Percentiles rank a stretch among this genome's conserved stretches.
Conservation (phyloP, 1,140 invertebrate genomes). For the Heliconius nattereri region DNA sequence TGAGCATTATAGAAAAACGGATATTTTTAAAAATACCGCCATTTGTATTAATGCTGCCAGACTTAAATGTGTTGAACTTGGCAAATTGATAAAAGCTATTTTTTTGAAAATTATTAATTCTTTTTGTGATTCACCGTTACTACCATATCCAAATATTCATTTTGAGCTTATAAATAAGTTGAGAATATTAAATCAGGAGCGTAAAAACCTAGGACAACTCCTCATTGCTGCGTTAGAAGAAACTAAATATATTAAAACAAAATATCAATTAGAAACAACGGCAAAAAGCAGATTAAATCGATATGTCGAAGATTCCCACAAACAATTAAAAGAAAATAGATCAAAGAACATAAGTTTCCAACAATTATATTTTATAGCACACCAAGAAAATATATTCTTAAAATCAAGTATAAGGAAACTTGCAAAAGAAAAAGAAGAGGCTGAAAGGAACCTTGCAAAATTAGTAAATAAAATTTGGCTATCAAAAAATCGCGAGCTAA, state of each 20-base stretch:
- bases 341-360: constrained; percentile 61
- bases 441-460: constrained; percentile 58
- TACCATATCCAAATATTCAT: constrained; percentile 34
- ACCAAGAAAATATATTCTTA: constrained; percentile 67
- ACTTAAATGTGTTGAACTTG: neutral
- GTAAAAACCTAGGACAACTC: constrained; percentile 56
- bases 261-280: constrained; percentile 56
- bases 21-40: constrained; percentile 18
- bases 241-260: constrained; percentile 64
- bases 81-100: neutral
- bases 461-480: constrained; percentile 63
- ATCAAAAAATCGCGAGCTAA: constrained; percentile 62
- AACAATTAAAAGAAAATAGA: constrained; percentile 59
- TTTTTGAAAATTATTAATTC: neutral
- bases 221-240: constrained; percentile 58
- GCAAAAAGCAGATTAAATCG: constrained; percentile 57
- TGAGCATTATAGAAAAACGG: neutral
- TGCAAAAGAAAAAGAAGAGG: constrained; percentile 56
- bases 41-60: constrained; percentile 10
- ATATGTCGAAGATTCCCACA: constrained; percentile 58
- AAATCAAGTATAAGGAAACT: constrained; percentile 59
- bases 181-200: constrained; percentile 58
- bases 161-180: constrained; percentile 59
- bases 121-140: constrained; percentile 9
- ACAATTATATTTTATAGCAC: constrained; percentile 60